A percentile compares a stretch with the other conserved stretches of the same genome.
Evolutionary conservation across 1,140 invertebrate species (phyloP).

Genomic region (Helicoverpa armigera): DNA sequence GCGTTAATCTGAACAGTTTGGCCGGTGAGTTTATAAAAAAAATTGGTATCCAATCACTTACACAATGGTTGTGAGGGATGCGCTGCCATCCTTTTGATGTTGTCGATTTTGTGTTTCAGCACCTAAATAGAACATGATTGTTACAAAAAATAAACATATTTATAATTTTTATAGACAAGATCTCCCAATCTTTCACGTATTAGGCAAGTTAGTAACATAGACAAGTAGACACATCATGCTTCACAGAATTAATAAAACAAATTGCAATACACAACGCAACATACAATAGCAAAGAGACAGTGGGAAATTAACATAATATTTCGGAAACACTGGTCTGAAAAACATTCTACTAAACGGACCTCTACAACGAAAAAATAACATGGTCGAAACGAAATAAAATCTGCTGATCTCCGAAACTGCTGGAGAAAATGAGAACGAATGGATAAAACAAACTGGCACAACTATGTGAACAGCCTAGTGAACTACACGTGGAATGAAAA

Average conservation of each 20-base stretch:
- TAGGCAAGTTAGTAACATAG: slow-evolving; percentile 45
- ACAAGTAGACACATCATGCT: slow-evolving; percentile 56
- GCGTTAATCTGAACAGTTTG: no score
- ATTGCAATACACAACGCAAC: slow-evolving; percentile 50
- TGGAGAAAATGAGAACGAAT: slow-evolving; percentile 51
- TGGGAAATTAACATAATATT: slow-evolving; percentile 40
- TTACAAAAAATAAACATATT: slow-evolving; percentile 33
- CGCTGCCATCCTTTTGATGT: slow-evolving; percentile 97
- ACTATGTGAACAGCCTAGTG: slow-evolving; percentile 52
- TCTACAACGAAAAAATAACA: slow-evolving; percentile 29
- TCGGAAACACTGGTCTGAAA: slow-evolving; percentile 22
- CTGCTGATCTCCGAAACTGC: slow-evolving; percentile 41
- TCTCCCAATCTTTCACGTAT: not conserved
- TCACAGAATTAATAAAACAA: slow-evolving; percentile 49
- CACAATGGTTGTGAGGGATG: slow-evolving; percentile 98
- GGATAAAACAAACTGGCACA: slow-evolving; percentile 54
- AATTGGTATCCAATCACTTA: slow-evolving; percentile 87
- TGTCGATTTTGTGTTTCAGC: slow-evolving; percentile 95
- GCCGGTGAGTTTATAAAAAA: no score
- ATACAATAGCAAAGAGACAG: slow-evolving; percentile 55
- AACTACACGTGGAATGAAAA: slow-evolving; percentile 50
- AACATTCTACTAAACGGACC: slow-evolving; percentile 42
- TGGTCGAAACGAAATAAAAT: slow-evolving; percentile 44
- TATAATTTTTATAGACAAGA: slow-evolving; percentile 9
- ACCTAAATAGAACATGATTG: slow-evolving; percentile 87